These are phyloP conservation scores for Aurelia sp. DNA, from an alignment of 30 jellyfish, hydroid and myxozoan species.

Conservation along the genomic window DNA sequence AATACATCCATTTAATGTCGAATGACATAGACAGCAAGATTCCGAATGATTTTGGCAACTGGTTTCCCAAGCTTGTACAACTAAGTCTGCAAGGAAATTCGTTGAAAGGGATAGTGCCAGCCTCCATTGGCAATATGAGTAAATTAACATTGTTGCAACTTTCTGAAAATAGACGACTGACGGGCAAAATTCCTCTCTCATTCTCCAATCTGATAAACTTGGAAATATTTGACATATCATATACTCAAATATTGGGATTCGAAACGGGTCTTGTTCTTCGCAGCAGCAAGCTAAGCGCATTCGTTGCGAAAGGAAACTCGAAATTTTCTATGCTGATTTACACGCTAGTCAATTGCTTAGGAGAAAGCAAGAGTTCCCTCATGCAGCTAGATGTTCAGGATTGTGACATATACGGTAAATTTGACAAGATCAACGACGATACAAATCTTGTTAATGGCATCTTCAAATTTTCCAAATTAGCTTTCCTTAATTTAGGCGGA, in stretches of 20 bases:
- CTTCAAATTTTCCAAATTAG: constrained; percentile 43
- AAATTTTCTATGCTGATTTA: constrained; percentile 19
- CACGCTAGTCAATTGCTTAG: constrained; percentile 25
- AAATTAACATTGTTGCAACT: constrained; percentile 25
- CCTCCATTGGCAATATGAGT: constrained; percentile 47
- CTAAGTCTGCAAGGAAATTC: constrained; percentile 50
- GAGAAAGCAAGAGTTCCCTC: constrained; percentile 30
- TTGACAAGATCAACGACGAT: constrained; percentile 41
- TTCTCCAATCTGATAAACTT: constrained; percentile 32
- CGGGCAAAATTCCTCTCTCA: constrained; percentile 57
- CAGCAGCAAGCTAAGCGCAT: constrained; percentile 23
- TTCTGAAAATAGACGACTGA: constrained; percentile 33
- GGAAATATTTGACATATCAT: constrained; percentile 56
- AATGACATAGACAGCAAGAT: constrained; percentile 42
- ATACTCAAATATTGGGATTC: constrained; percentile 51
- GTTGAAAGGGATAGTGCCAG: constrained; percentile 37
- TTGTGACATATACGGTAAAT: constrained; percentile 52
- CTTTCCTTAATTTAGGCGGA: constrained; percentile 51
- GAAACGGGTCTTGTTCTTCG: constrained; percentile 51
- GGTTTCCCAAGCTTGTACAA: constrained; percentile 60
- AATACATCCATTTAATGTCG: constrained; percentile 40
- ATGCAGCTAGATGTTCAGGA: constrained; percentile 52
- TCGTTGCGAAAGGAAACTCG: constrained; percentile 47
- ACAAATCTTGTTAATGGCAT: constrained; percentile 37
- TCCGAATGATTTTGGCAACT: constrained; percentile 65